These are phyloP conservation scores for Zaprionus davidi DNA, from an alignment of 1,140 invertebrate species.

Conservation along the genomic window DNA sequence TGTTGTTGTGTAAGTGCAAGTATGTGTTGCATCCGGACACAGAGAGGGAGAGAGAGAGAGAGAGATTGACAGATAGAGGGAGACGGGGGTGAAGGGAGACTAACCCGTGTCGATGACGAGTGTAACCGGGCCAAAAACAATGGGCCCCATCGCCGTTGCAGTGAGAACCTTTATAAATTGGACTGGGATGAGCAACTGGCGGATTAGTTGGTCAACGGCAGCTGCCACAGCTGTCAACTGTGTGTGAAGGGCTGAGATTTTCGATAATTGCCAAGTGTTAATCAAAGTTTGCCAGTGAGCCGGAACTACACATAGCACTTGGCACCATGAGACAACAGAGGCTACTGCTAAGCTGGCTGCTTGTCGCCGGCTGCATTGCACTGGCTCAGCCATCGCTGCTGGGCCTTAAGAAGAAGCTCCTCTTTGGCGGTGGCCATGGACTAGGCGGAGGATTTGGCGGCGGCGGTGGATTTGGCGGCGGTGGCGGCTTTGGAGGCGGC, in stretches of 20 bases:
- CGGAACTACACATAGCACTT: constrained; percentile 10
- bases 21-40: constrained; percentile 29
- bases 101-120: constrained; percentile 41
- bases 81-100: not conserved
- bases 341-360: constrained; percentile 34
- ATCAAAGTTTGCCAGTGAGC: not conserved
- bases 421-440: constrained; percentile 39
- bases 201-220: constrained; percentile 46
- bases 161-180: constrained; percentile 62
- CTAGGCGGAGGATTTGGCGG: constrained; percentile 24
- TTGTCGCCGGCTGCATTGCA: constrained; percentile 48
- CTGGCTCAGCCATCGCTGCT: constrained; percentile 57
- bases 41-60: not conserved
- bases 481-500: constrained; percentile 29
- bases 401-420: constrained; percentile 60
- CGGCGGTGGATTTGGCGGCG: constrained; percentile 40
- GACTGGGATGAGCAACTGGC: constrained; percentile 11
- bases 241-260: not conserved
- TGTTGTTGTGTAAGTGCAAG: constrained; percentile 32
- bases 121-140: constrained; percentile 46
- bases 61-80: not conserved
- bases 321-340: constrained; percentile 35
- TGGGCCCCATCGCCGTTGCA: constrained; percentile 19
- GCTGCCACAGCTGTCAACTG: constrained; percentile 16
- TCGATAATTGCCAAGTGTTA: not conserved